A percentile compares a stretch with the other conserved stretches of the same genome.
Evolutionary conservation across 2,888 invertebrate species (phyloP).

Genomic region (Catonia carolina): DNA sequence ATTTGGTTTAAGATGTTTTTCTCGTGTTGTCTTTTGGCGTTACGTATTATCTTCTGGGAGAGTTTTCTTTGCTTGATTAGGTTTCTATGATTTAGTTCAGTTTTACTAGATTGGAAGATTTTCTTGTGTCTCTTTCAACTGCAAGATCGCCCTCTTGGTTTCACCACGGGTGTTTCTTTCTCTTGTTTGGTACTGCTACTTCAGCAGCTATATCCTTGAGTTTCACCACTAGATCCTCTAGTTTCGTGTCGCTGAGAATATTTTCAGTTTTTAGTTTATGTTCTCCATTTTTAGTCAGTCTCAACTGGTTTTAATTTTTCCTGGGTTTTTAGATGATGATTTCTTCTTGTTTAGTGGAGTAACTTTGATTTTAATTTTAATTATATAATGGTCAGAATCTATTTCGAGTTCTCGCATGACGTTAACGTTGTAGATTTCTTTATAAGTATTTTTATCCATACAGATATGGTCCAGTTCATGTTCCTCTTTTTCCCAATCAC

Average conservation of each 20-base stretch:
- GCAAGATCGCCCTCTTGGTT: not conserved
- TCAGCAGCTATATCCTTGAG: no score
- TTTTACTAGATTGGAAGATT: not conserved
- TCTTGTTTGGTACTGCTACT: not conserved
- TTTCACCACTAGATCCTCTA: no score
- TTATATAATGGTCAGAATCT: not conserved
- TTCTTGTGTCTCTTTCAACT: not conserved
- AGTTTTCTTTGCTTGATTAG: not conserved
- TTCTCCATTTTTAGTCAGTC: no score
- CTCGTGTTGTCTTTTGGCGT: not conserved
- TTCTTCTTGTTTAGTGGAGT: not conserved
- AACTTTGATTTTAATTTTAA: not conserved
- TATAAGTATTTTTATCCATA: no score
- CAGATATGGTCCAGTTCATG: not conserved
- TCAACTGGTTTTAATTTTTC: no score
- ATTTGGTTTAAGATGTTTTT: no score
- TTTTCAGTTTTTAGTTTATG: no score
- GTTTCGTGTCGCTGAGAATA: not conserved
- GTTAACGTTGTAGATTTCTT: no score
- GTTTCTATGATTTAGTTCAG: no score
- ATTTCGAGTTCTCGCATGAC: not conserved
- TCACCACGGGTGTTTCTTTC: no score
- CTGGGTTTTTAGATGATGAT: no score
- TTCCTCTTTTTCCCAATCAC: not conserved
- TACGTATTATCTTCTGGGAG: not conserved